These are phyloP conservation scores for Steinernema scapterisci DNA, from an alignment of 2,888 invertebrate genomes.

Conservation along the genomic window DNA sequence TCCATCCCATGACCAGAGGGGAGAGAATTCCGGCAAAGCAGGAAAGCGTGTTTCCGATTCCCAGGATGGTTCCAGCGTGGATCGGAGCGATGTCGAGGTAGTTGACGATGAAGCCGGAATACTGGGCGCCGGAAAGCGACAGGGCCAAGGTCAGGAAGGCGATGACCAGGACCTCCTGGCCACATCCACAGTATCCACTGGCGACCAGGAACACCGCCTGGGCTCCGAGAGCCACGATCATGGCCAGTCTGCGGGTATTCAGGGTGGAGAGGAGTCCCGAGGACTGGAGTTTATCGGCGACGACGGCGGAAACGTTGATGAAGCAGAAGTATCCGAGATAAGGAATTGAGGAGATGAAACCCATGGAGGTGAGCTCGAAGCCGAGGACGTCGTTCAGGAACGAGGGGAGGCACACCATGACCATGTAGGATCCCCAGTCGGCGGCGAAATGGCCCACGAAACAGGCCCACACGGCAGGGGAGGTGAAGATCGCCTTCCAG, in stretches of 20 bases:
- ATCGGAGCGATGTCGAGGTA: slow-evolving; percentile 67
- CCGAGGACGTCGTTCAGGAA: slow-evolving; percentile 68
- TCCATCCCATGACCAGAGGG: slow-evolving; percentile 58
- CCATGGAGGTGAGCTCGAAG: slow-evolving; percentile 63
- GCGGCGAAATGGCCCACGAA: slow-evolving; percentile 69
- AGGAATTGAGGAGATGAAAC: slow-evolving; percentile 65
- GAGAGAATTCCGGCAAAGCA: slow-evolving; percentile 67
- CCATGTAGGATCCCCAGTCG: slow-evolving; percentile 71
- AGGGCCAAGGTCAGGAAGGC: slow-evolving; percentile 55
- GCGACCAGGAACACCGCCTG: slow-evolving; percentile 66
- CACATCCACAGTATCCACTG: slow-evolving; percentile 63
- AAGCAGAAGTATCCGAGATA: slow-evolving; percentile 66
- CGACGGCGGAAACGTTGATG: slow-evolving; percentile 65
- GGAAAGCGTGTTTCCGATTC: slow-evolving; percentile 67
- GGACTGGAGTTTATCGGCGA: slow-evolving; percentile 61
- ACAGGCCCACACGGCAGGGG: slow-evolving; percentile 68
- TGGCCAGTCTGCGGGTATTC: slow-evolving; percentile 65
- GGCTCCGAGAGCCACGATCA: slow-evolving; percentile 63
- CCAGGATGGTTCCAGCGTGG: slow-evolving; percentile 62
- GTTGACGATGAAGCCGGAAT: slow-evolving; percentile 66
- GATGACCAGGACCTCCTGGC: slow-evolving; percentile 64
- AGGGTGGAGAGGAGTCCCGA: slow-evolving; percentile 57
- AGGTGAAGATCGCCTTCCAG: slow-evolving; percentile 68
- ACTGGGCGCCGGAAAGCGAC: slow-evolving; percentile 67
- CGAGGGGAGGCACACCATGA: slow-evolving; percentile 70